Evolutionary conservation across 2,888 invertebrate species (phyloP).

Genomic region (Andrena trimmerana): DNA sequence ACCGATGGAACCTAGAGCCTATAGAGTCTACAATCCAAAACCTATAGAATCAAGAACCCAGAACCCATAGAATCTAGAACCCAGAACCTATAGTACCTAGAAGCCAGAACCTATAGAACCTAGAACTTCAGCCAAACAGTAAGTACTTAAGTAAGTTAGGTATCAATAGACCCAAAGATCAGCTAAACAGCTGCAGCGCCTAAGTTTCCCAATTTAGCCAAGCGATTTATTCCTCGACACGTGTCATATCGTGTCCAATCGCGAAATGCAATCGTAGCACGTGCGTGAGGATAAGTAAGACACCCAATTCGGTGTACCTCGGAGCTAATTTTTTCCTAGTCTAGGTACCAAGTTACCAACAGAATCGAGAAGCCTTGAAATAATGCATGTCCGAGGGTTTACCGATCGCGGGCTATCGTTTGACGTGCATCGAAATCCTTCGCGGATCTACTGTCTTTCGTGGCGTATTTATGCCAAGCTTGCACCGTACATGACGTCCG

Average conservation of each 20-base stretch:
- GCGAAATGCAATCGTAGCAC: neutral
- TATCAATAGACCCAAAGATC: too few relatives aligned
- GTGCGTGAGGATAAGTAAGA: slow-evolving; percentile 15
- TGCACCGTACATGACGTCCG: slow-evolving; percentile 55
- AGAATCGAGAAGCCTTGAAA: slow-evolving; percentile 36
- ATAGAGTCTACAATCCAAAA: too few relatives aligned
- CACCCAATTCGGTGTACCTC: neutral
- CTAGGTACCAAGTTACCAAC: neutral
- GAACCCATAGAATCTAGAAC: too few relatives aligned
- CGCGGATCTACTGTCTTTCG: slow-evolving; percentile 53
- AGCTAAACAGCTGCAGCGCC: neutral
- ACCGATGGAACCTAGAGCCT: too few relatives aligned
- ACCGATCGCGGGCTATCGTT: slow-evolving; percentile 33
- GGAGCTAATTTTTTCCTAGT: slow-evolving; percentile 3
- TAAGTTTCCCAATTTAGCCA: neutral
- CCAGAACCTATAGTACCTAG: too few relatives aligned
- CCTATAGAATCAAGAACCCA: too few relatives aligned
- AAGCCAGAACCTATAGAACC: too few relatives aligned
- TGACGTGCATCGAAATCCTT: slow-evolving; percentile 51
- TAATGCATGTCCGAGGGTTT: slow-evolving; percentile 19
- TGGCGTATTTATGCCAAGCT: slow-evolving; percentile 57
- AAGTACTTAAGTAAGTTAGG: too few relatives aligned
- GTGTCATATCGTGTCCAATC: neutral
- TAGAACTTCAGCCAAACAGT: too few relatives aligned
- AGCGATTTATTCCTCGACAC: slow-evolving; percentile 7